Conservation (phyloP, 1,140 invertebrate species). For the Drosophila miranda region DNA sequence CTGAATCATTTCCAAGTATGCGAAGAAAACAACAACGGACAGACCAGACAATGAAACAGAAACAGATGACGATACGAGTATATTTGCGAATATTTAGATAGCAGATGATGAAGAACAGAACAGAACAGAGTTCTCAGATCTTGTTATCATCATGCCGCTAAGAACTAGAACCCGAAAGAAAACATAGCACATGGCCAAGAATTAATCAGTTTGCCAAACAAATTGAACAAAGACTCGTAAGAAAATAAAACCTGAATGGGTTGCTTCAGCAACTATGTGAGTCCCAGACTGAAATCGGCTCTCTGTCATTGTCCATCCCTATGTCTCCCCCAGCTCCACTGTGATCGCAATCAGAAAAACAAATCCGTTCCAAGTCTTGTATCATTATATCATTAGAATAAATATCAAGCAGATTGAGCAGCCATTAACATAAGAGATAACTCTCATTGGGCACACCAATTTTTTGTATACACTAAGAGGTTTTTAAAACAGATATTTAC, state of each 20-base stretch:
- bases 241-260: constrained; percentile 31
- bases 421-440: neutral
- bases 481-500: no score
- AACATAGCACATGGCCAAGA: constrained; percentile 17
- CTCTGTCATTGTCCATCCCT: no score
- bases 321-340: neutral
- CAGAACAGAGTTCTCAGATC: constrained; percentile 9
- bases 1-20: constrained; percentile 31
- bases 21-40: constrained; percentile 14
- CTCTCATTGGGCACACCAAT: neutral
- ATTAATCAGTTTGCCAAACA: constrained; percentile 21
- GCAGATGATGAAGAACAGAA: neutral
- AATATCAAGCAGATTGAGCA: constrained; percentile 24
- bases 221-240: neutral
- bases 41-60: neutral
- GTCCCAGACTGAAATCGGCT: neutral
- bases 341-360: constrained; percentile 44
- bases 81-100: no score
- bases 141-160: constrained; percentile 8
- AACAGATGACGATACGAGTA: neutral
- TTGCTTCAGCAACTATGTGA: constrained; percentile 4
- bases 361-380: constrained; percentile 40
- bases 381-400: constrained; percentile 24
- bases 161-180: constrained; percentile 36
- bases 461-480: no score